Evolutionary conservation across 2,888 invertebrate species (phyloP), one percentile per base, ranked within the genome.

Genomic region (Aspidiotus destructor): DNA sequence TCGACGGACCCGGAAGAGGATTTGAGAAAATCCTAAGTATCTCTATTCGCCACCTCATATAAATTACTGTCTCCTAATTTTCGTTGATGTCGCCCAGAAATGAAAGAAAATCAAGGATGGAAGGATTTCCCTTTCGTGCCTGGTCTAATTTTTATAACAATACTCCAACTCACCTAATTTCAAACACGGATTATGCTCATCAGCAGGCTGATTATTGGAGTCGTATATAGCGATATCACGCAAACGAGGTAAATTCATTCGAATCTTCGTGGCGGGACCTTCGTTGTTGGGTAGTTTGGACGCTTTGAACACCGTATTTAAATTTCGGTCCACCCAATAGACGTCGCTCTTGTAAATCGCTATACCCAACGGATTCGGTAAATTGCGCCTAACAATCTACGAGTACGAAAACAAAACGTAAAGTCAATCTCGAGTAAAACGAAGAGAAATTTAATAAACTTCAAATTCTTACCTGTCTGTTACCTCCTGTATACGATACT

Each of bases 271-370:
- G 0, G 89, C 87, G 74, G 85, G 78, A 0, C 85, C 83, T 41
- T 80, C 84, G 58, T 70, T 72, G 72, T 90, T 89, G 0, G 86
- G 85, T 54, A 86, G 75, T 76, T 92, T 92, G 0, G 88, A 86
- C 0, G 90, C 86, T 76, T 86, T 86, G 76, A 87, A 89, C 40
- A 92, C 85, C 0, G 91, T 87, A 74, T 87, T 86, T 7, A 96
- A 79, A 77, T 95, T 96, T 69, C 92, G 83, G 75, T 98, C 97
- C 0, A 95, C 92, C 96, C 96, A 98, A 76, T 89, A 96, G 0
- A 98, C 87, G 72, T 87, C 87, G 44, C 85, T 83, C 44, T 88
- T 86, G 75, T 89, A 86, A 0, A 97, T 83, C 0, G 95, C 91
- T 41, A 97, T 85, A 13, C 95, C 96, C 87, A 92, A 92, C 0